Conservation (phyloP, 2,888 invertebrate genomes). For the Chromoteleia sp. region DNA sequence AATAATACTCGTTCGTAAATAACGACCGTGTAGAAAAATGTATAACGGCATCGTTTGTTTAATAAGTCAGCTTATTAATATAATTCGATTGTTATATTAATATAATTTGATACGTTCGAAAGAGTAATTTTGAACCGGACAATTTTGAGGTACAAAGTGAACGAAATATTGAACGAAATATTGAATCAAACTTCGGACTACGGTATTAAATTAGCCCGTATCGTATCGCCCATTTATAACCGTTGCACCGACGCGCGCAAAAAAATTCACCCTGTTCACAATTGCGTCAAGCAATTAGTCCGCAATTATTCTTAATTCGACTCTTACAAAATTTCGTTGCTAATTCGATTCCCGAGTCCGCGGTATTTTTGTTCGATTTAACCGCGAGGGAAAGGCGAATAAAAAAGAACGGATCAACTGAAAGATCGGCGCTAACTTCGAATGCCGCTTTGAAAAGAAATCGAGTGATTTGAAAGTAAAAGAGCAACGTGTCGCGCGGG, state of each 20-base stretch:
- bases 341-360: conserved; percentile 30
- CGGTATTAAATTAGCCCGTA: neutral
- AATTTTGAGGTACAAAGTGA: neutral
- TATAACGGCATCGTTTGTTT: too few species aligned
- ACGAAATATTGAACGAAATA: neutral
- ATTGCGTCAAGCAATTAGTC: conserved; percentile 40
- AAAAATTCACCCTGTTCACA: neutral
- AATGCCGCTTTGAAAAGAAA: conserved; percentile 52
- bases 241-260: neutral
- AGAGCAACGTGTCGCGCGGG: conserved; percentile 43
- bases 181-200: too few species aligned
- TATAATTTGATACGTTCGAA: too few species aligned
- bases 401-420: neutral
- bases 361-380: conserved; percentile 45
- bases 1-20: too few species aligned
- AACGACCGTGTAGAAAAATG: too few species aligned
- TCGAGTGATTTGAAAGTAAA: conserved; percentile 55
- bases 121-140: too few species aligned
- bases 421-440: conserved; percentile 24
- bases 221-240: neutral
- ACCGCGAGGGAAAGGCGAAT: conserved; percentile 21
- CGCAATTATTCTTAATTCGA: conserved; percentile 39
- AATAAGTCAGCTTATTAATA: too few species aligned
- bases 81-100: too few species aligned
- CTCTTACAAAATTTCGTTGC: conserved; percentile 9